Evolutionary conservation across 2,888 invertebrate species (phyloP), one percentile per base, ranked within the genome.

Genomic region (Eupithecia subfuscata): DNA sequence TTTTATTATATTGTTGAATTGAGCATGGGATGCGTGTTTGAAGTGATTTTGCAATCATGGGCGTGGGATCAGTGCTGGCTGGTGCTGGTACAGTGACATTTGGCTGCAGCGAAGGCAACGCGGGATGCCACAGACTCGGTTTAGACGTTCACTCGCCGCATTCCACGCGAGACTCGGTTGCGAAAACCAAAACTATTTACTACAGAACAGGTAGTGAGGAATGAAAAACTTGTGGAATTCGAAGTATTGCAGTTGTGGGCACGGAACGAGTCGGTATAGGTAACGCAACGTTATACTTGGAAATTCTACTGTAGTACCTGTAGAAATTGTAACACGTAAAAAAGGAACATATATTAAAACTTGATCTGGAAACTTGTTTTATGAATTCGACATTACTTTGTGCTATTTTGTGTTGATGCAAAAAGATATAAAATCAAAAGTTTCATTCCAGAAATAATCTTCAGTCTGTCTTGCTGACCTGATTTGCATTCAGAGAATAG

Each of bases 71-170:
- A 90, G 88, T 89, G 85, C 30, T 30, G 30, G n/a, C n/a, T n/a
- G n/a, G n/a, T 30, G 30, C 86, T 89, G 90, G 88, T 88, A 85
- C 83, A 86, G 86, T 92, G 93, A 91, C 92, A 93, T 94, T 94
- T 92, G 85, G 70, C 68, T 86, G 87, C 84, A 85, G 86, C 82
- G 85, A 84, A 84, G 85, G 85, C 86, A 84, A 85, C 87, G 85
- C 79, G 85, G 86, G 90, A 90, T 89, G 90, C 88, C 88, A 84
- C 85, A 83, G 83, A 82, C 83, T 85, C 84, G 84, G 84, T 86
- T 85, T 84, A 86, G 85, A 89, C 92, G 89, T 93, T 92, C 92
- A 91, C 92, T 90, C 82, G 84, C 89, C 90, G 89, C 93, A 93
- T 94, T 93, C 93, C 92, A 80, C 81, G 75, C 82, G 81, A 82